Base-by-base conservation (phyloP, 64 coral and sea anemone genomes). In the Porites lutea region DNA sequence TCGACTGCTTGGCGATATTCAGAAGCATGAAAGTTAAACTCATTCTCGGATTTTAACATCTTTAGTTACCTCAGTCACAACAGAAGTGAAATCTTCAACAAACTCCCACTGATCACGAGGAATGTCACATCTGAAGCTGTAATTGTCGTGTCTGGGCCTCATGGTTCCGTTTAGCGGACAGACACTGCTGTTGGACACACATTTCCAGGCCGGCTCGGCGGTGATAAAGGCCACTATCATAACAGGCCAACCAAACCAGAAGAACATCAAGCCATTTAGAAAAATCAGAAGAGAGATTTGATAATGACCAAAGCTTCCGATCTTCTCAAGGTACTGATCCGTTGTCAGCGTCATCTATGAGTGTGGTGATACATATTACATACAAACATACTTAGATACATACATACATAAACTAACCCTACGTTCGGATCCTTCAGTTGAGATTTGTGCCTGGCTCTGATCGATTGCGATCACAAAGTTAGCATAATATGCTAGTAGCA, bases 241-340 rank as follows among this genome's bases (percentile, higher is more conserved):
- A 8, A 90, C 48, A 59, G 93, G 95, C 52, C 89, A 97, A 71
- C 88, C 93, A 13, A 97, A 92, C 51, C 92, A 92, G 15, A 97
- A 75, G 75, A 97, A 74, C 1, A 90, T 58, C 16, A 57, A 18
- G 76, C 59, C 77, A 71, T 66, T 90, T n/a, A 90, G 21, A 48
- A 81, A 81, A 12, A 90, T 19, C 14, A 81, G 51, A 20, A 90
- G 60, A 51, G 22, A 59, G 50, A 90, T 52, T 67, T 90, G 88
- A 58, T 79, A 81, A 2, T 76, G 46, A 21, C 88, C 88, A 78
- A 93, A 96, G 68, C 95, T 93, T 7, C 95, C 95, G 16, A 96
- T 90, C 51, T 79, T 60, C 5, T 93, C 81, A 3, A 96, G 21
- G 20, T 89, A 80, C 21, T 96, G 55, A 44, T 96, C 95, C 15